Evolutionary conservation across 2,797 vertebrate species (phyloP).

Genomic region (Carcharodon carcharias): DNA sequence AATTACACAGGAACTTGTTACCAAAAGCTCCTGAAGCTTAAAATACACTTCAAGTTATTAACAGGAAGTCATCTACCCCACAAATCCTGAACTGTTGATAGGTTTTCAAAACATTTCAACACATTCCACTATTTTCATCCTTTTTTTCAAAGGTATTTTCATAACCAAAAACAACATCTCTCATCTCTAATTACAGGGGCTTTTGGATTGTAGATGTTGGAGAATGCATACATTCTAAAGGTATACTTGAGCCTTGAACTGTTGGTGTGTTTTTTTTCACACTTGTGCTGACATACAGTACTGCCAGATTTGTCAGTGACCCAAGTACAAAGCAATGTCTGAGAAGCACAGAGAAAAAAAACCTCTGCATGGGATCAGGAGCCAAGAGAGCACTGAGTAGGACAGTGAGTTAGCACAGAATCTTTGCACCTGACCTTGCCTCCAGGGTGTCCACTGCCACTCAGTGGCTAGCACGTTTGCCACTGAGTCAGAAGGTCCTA

Average conservation of each 20-base stretch:
- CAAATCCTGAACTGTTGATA: constrained; percentile 26
- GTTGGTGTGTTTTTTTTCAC: constrained; percentile 2
- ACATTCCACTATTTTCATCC: constrained; percentile 22
- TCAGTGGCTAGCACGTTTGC: background rate
- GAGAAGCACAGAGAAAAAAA: background rate
- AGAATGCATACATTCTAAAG: background rate
- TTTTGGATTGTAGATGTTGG: background rate
- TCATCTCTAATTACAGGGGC: constrained; percentile 2
- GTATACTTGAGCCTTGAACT: background rate
- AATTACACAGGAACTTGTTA: constrained; percentile 19
- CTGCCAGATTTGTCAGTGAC: background rate
- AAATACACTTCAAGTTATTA: constrained; percentile 26
- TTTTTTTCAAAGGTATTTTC: constrained; percentile 16
- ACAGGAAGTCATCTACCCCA: constrained; percentile 2
- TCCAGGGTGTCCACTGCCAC: background rate
- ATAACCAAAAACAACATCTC: background rate
- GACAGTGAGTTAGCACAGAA: background rate
- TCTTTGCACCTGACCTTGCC: background rate
- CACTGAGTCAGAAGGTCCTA: no score
- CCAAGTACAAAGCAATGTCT: background rate
- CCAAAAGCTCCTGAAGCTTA: background rate
- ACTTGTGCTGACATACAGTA: background rate
- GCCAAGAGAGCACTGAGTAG: background rate
- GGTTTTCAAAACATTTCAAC: constrained; percentile 34
- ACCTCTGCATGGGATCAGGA: background rate